These are phyloP conservation scores for Erannis defoliaria DNA, from an alignment of 2,888 invertebrate genomes.

Conservation along the genomic window DNA sequence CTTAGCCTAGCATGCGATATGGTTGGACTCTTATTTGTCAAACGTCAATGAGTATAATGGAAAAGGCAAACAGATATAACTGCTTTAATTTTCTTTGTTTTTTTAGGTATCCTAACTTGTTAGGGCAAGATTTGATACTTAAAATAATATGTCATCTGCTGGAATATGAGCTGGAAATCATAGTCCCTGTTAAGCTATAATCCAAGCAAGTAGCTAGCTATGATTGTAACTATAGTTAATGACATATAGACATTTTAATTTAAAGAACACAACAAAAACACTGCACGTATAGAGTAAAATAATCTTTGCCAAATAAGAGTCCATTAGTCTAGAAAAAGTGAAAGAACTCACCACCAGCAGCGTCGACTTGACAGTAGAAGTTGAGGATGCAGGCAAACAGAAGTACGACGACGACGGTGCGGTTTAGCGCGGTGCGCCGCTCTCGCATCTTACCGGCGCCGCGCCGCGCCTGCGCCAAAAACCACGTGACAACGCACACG, in stretches of 20 bases:
- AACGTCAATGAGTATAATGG: background rate
- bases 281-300: too few species aligned
- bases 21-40: conserved; percentile 53
- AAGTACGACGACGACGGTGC: conserved; percentile 80
- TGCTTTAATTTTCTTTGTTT: background rate
- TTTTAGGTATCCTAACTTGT: too few species aligned
- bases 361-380: conserved; percentile 78
- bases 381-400: conserved; percentile 80
- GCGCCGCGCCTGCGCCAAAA: conserved; percentile 83
- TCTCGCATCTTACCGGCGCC: conserved; percentile 86
- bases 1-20: conserved; percentile 23
- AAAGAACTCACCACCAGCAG: conserved; percentile 77
- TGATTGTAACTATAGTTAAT: too few species aligned
- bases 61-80: background rate
- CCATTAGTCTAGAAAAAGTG: conserved; percentile 46
- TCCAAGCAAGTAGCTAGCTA: too few species aligned
- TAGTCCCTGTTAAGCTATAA: too few species aligned
- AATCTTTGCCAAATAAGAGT: conserved; percentile 57
- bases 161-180: too few species aligned
- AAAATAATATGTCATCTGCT: too few species aligned
- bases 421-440: conserved; percentile 79
- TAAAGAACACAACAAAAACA: too few species aligned
- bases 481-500: conserved; percentile 74
- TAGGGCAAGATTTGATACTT: too few species aligned
- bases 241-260: too few species aligned